These are phyloP conservation scores for Aleiodes testaceus DNA, from an alignment of 2,888 invertebrate species.

Conservation along the genomic window DNA sequence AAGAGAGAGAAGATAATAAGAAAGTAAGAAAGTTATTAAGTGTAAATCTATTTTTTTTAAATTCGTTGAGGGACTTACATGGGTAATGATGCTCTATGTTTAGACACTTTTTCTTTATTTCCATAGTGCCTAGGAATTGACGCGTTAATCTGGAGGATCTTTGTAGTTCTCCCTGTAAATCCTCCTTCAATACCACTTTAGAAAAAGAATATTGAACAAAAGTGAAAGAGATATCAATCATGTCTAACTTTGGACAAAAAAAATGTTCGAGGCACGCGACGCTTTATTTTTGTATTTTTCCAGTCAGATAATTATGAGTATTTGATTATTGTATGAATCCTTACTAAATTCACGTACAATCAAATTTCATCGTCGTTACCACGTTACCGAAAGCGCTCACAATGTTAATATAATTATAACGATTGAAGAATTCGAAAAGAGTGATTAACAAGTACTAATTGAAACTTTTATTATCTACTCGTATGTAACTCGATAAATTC, in stretches of 20 bases:
- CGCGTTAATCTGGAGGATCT: conserved; percentile 23
- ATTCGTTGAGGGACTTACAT: conserved; percentile 5
- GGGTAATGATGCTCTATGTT: conserved; percentile 18
- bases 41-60: neutral
- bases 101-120: neutral
- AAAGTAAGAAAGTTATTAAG: conserved; percentile 27
- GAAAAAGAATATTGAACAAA: conserved; percentile 3
- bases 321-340: conserved; percentile 4
- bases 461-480: neutral
- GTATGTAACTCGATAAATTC: neutral
- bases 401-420: neutral
- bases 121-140: conserved; percentile 23
- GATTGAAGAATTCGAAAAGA: neutral
- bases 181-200: neutral
- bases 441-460: neutral
- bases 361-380: conserved; percentile 12
- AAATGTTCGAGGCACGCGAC: conserved; percentile 39
- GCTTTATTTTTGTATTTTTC: neutral
- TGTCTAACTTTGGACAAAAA: conserved; percentile 12
- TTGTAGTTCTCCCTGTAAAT: conserved; percentile 7
- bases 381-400: conserved; percentile 33
- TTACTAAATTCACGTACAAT: conserved; percentile 1
- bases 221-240: neutral
- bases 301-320: neutral
- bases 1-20: conserved; percentile 43